Evolutionary conservation across 2,113 vertebrate species (phyloP).

Genomic region (Hypocryptadius cinnamomeus): DNA sequence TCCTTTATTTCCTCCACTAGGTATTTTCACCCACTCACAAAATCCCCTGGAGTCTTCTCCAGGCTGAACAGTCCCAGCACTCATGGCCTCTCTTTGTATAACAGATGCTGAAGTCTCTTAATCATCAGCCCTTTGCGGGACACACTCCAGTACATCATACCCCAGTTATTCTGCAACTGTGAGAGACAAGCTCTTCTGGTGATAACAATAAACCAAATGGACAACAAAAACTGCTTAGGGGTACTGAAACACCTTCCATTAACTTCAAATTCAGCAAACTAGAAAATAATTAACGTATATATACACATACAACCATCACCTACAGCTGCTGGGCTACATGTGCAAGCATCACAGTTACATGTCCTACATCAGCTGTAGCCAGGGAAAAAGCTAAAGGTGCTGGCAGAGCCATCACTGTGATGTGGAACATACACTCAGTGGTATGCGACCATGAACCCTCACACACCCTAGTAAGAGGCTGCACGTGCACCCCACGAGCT

Average conservation of each 20-base stretch:
- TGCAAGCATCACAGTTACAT: not conserved
- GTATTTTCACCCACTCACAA: not conserved
- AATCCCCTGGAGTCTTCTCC: not conserved
- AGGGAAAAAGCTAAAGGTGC: not conserved
- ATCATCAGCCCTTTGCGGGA: not conserved
- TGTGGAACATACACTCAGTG: accelerated
- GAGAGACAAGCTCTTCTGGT: not conserved
- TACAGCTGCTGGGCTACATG: accelerated
- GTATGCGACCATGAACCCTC: accelerated
- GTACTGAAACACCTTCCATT: not conserved
- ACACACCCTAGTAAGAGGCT: accelerated
- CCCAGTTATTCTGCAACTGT: not conserved
- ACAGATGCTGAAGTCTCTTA: not conserved
- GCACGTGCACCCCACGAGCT: accelerated
- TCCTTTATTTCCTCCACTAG: not conserved
- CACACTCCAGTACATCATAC: not conserved
- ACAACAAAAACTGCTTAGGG: not conserved
- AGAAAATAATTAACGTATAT: not conserved
- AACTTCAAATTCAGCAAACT: not conserved
- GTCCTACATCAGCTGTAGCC: not conserved
- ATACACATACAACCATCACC: not conserved
- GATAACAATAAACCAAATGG: not conserved
- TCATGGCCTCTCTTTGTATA: accelerated
- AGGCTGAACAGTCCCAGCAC: not conserved
- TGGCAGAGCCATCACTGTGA: not conserved